Conservation (phyloP, 2,797 vertebrate species). For the Myotis planiceps region DNA sequence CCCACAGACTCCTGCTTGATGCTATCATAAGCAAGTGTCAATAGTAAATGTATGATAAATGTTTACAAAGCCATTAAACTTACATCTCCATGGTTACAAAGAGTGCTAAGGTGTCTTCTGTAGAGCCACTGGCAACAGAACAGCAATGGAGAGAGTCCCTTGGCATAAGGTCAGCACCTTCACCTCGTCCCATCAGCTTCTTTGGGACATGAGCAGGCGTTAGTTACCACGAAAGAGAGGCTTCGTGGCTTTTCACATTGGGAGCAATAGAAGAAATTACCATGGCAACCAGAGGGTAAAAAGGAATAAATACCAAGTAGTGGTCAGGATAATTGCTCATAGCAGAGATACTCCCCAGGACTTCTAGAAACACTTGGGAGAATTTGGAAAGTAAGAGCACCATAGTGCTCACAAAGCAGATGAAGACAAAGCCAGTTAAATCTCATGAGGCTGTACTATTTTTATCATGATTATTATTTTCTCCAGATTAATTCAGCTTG, state of each 20-base stretch:
- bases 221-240: too few relatives aligned
- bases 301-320: neutral
- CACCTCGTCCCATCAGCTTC: rapidly evolving
- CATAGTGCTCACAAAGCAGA: neutral
- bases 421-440: neutral
- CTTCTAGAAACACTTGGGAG: neutral
- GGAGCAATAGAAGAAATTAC: neutral
- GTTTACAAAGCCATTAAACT: neutral
- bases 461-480: neutral
- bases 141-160: too few relatives aligned
- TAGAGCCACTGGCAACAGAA: too few relatives aligned
- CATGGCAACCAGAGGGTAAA: neutral
- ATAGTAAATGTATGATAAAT: neutral
- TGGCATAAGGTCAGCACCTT: rapidly evolving
- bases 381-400: neutral
- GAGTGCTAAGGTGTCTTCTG: neutral
- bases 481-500: neutral
- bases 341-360: too few relatives aligned
- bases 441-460: neutral
- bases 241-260: too few relatives aligned
- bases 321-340: neutral
- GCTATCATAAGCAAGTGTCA: neutral
- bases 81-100: neutral
- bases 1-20: neutral
- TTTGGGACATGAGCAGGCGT: neutral